phyloP scores from a whole-genome alignment of 2,113 vertebrate genomes.

The Sebastes schlegelii region DNA sequence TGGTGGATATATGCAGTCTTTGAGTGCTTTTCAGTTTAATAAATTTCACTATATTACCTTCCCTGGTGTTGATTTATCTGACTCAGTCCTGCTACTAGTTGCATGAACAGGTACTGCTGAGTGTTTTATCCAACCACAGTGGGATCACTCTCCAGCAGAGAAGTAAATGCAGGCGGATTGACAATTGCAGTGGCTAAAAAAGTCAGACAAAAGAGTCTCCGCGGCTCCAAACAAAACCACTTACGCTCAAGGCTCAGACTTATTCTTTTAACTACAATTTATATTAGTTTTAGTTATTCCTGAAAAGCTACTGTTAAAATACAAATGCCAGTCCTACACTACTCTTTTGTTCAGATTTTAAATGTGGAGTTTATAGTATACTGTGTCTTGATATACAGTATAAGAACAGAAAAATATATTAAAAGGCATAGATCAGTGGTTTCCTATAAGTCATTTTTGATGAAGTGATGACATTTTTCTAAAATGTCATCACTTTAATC shows the following conservation, averaged over 20 bases:
- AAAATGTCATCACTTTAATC: too few species aligned
- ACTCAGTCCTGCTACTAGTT: constrained; percentile 6
- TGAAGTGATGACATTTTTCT: too few species aligned
- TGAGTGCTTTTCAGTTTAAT: constrained; percentile 5
- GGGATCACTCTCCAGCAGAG: constrained; percentile 37
- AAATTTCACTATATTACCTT: not conserved
- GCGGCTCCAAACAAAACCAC: constrained; percentile 21
- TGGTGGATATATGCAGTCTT: not conserved
- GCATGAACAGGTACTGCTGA: constrained; percentile 17
- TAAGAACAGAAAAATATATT: too few species aligned
- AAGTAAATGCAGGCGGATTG: constrained; percentile 20
- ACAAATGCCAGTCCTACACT: not conserved
- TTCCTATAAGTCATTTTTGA: too few species aligned
- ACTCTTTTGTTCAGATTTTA: not conserved
- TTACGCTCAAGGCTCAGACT: not conserved
- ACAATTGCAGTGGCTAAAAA: constrained; percentile 11
- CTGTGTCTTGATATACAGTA: not conserved
- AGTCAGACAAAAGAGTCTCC: constrained; percentile 26
- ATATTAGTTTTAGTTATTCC: not conserved
- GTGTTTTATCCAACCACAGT: constrained; percentile 24
- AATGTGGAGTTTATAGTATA: not conserved
- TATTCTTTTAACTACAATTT: not conserved
- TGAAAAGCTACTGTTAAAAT: not conserved
- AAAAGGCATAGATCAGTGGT: too few species aligned
- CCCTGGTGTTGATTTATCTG: constrained; percentile 22